Evolutionary conservation across 2,113 vertebrate species (phyloP).

Genomic region (Neoarius graeffei): DNA sequence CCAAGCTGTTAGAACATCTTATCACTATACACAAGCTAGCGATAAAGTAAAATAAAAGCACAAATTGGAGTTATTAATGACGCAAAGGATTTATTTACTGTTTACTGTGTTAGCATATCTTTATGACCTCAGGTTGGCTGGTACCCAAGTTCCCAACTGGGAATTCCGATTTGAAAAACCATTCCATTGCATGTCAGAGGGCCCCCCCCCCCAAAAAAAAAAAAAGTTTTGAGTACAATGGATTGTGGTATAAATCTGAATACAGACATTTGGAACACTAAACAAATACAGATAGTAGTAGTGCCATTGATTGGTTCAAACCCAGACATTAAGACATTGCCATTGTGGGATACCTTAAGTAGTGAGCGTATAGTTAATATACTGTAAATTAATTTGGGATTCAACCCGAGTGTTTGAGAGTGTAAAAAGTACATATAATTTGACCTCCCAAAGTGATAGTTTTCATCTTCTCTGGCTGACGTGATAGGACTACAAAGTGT

Average conservation of each 20-base stretch:
- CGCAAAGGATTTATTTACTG: neutral
- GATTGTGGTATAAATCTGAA: neutral
- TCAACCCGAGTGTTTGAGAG: neutral
- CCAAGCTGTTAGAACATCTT: neutral
- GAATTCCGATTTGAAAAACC: neutral
- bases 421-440: neutral
- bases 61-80: neutral
- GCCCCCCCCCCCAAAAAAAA: too few relatives aligned
- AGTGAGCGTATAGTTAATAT: neutral
- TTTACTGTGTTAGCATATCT: neutral
- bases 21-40: neutral
- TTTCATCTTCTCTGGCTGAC: neutral
- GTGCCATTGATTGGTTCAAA: neutral
- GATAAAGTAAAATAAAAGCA: neutral
- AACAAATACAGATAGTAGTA: neutral
- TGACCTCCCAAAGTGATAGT: neutral
- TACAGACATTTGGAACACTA: too few relatives aligned
- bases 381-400: neutral
- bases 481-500: neutral
- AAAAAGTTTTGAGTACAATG: neutral
- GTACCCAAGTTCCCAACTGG: neutral
- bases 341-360: neutral
- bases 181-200: neutral
- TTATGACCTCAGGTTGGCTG: neutral
- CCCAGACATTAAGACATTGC: neutral